Conservation (phyloP, 2,888 invertebrate species). For the Hedya salicella region DNA sequence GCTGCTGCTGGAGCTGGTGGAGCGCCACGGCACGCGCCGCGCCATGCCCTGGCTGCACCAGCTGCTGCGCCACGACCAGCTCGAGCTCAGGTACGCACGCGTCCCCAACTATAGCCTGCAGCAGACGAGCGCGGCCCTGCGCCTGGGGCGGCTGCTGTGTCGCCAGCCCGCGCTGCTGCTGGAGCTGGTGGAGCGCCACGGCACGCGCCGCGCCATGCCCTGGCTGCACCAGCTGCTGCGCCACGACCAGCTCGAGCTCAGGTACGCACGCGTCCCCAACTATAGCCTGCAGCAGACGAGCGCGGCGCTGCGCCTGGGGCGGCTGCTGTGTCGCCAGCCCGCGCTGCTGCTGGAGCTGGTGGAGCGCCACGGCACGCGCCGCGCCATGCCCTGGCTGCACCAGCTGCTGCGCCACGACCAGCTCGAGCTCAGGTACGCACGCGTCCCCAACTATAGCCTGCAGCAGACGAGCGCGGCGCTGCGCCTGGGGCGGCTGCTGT, state of each 20-base stretch:
- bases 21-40: slow-evolving; percentile 79
- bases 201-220: slow-evolving; percentile 97
- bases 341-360: slow-evolving; percentile 92
- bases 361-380: slow-evolving; percentile 89
- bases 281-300: too few relatives aligned
- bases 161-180: slow-evolving; percentile 96
- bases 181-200: slow-evolving; percentile 95
- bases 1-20: too few relatives aligned
- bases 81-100: too few relatives aligned
- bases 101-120: too few relatives aligned
- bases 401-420: slow-evolving; percentile 96
- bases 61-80: slow-evolving; percentile 62
- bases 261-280: too few relatives aligned
- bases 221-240: slow-evolving; percentile 98
- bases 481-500: slow-evolving; percentile 51
- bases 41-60: background rate
- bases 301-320: slow-evolving; percentile 89
- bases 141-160: slow-evolving; percentile 95
- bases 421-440: slow-evolving; percentile 74
- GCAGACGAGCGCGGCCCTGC: slow-evolving; percentile 89
- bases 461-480: too few relatives aligned
- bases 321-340: slow-evolving; percentile 88
- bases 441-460: too few relatives aligned
- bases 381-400: slow-evolving; percentile 98
- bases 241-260: slow-evolving; percentile 66